phyloP scores from a whole-genome alignment of 2,888 invertebrate genomes.

The Epirrita christyi region DNA sequence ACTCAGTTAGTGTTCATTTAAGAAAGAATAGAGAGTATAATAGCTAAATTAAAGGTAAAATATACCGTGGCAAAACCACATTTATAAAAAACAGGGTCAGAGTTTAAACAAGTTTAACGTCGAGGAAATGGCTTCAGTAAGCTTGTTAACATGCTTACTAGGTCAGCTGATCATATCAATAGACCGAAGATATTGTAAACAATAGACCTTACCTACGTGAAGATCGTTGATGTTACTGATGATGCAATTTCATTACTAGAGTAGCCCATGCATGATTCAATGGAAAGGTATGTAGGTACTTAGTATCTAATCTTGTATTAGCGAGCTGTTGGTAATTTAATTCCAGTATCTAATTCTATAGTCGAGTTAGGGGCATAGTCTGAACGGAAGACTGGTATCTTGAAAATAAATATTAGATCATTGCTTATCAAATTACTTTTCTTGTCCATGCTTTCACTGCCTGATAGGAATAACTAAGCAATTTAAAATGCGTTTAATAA shows the following conservation, averaged over 20 bases:
- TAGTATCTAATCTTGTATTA: background rate
- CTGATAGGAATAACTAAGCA: background rate
- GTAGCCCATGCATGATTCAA: conserved; percentile 3
- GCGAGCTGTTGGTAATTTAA: background rate
- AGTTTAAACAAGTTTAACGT: conserved; percentile 37
- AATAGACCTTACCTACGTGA: conserved; percentile 4
- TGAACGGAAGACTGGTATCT: background rate
- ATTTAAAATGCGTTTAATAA: too few relatives aligned
- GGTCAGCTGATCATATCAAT: conserved; percentile 40
- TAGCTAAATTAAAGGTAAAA: too few relatives aligned
- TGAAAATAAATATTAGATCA: conserved; percentile 6
- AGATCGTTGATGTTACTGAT: conserved; percentile 20
- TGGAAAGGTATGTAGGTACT: background rate
- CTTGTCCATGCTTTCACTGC: background rate
- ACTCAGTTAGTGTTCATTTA: too few relatives aligned
- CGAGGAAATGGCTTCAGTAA: conserved; percentile 49
- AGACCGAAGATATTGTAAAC: conserved; percentile 33
- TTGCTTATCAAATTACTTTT: background rate
- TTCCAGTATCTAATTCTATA: background rate
- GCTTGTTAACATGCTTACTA: conserved; percentile 47
- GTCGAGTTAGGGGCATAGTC: background rate
- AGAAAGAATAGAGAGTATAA: too few relatives aligned
- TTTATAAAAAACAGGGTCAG: conserved; percentile 3
- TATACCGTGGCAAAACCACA: too few relatives aligned
- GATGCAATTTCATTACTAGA: conserved; percentile 17